A percentile compares a stretch with the other conserved stretches of the same genome.
Evolutionary conservation across 2,888 invertebrate genomes (phyloP).

Genomic region (Drosophila falleni): DNA sequence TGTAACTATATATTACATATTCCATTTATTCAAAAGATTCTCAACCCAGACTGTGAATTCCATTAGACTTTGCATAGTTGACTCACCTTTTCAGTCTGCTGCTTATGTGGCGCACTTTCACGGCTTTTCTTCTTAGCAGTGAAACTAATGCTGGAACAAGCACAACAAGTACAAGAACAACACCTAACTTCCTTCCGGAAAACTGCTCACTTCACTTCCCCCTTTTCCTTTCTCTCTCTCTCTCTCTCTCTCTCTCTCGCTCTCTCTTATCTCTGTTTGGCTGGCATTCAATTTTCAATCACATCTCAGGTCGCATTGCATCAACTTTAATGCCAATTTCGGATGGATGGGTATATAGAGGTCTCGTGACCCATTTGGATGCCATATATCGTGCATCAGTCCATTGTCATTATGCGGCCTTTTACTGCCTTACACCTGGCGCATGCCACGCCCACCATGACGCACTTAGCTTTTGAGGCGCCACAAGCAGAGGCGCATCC

Average conservation of each 20-base stretch:
- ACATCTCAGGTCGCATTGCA: constrained; percentile 19
- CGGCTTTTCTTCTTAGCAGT: constrained; percentile 21
- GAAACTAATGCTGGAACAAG: constrained; percentile 36
- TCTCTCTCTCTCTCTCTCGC: not conserved
- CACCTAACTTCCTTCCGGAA: constrained; percentile 37
- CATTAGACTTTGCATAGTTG: constrained; percentile 26
- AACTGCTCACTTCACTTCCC: not conserved
- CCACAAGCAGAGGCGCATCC: constrained; percentile 30
- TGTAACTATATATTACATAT: not conserved
- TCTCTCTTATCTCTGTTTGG: not conserved
- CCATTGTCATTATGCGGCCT: constrained; percentile 66
- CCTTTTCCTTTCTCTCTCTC: too few relatives aligned
- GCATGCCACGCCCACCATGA: constrained; percentile 17
- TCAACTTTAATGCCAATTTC: constrained; percentile 38
- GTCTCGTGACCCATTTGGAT: constrained; percentile 57
- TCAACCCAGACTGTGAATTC: constrained; percentile 7
- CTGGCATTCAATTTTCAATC: constrained; percentile 51
- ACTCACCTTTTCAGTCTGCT: constrained; percentile 8
- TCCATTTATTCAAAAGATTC: not conserved
- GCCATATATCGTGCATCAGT: constrained; percentile 30
- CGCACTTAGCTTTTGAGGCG: constrained; percentile 49
- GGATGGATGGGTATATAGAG: constrained; percentile 1
- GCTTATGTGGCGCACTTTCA: constrained; percentile 26
- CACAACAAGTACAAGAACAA: constrained; percentile 11
- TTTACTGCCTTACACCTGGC: constrained; percentile 37